Base-by-base conservation (phyloP, 2,797 vertebrate genomes). In the Sternarchorhynchus goeldii region DNA sequence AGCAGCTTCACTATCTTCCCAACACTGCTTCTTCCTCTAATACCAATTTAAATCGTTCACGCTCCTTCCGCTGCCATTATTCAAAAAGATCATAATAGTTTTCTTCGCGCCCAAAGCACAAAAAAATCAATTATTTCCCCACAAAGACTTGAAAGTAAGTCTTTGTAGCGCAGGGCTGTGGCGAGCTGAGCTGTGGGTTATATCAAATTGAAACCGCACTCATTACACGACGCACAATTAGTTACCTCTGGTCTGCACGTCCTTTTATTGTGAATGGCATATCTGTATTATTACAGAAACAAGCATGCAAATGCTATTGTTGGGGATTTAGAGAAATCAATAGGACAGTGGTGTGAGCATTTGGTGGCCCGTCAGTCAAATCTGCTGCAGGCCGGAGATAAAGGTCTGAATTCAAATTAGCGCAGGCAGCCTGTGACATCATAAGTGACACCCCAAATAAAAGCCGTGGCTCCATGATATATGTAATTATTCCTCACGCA, bases 101-200 rank as follows among this genome's bases (percentile, higher is more conserved):
- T 99, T 98, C 96, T 96, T 96, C 95, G 95, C 95, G 96, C 97
- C 97, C 96, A 98, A 95, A 98, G 97, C 97, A 99, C 96, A 99
- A 98, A 99, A 99, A 98, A 99, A 99, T 99, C 97, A 99, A 99
- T 99, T 99, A 99, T 99, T 99, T 99, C 96, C 95, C 96, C 95
- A 99, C 97, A 99, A 99, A 99, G 97, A 99, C 97, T 99, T 99
- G 97, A 99, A 99, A 99, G 97, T 99, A 98, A n/a, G n/a, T n/a
- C 97, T 99, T n/a, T n/a, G n/a, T 99, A 99, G 96, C 94, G 94
- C 94, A 85, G 95, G 96, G 92, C 95, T 94, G 96, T 94, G 94
- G 96, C 96, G 96, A 96, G 95, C 97, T 94, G 97, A 97, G 97
- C 97, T 96, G 95, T 96, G 96, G 96, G 96, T 98, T 98, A 98